phyloP scores from a whole-genome alignment of 37 sponge, comb jelly and placozoan species.

The Ephydatia muelleri region DNA sequence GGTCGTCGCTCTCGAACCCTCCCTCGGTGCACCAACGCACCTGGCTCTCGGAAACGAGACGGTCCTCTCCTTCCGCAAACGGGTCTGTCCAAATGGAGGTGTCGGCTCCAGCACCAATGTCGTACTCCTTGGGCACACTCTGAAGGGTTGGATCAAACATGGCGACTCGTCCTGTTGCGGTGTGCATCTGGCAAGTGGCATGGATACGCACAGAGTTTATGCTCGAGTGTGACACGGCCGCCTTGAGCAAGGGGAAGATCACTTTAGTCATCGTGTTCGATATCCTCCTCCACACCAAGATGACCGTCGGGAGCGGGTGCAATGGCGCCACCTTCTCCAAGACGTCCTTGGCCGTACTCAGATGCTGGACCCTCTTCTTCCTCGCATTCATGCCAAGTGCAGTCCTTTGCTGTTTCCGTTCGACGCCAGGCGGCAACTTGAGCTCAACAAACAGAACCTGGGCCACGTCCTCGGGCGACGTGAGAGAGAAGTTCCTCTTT shows the following conservation, averaged over 20 bases:
- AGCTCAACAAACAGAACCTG: conserved; percentile 87
- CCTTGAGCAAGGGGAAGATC: conserved; percentile 81
- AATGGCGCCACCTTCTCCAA: conserved; percentile 77
- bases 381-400: conserved; percentile 11
- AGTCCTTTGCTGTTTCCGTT: conserved; percentile 35
- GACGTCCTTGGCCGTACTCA: conserved; percentile 93
- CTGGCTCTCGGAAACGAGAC: conserved; percentile 33
- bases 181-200: conserved; percentile 68
- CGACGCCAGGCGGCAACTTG: conserved; percentile 53
- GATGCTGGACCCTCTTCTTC: conserved; percentile 53
- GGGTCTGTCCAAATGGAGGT: background rate
- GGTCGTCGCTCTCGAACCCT: background rate
- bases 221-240: conserved; percentile 30
- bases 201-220: conserved; percentile 49
- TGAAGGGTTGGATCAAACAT: conserved; percentile 88
- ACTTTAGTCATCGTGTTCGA: conserved; percentile 78
- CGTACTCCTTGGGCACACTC: conserved; percentile 89
- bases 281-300: conserved; percentile 92
- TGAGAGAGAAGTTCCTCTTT: conserved; percentile 69
- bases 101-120: conserved; percentile 41
- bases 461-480: conserved; percentile 88
- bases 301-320: conserved; percentile 87
- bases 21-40: background rate
- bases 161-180: conserved; percentile 91
- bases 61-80: too few relatives aligned